Percentiles rank a stretch among this genome's conserved stretches.
phyloP scores from a whole-genome alignment of 2,888 invertebrate species.

The Chymomyza procnemis region DNA sequence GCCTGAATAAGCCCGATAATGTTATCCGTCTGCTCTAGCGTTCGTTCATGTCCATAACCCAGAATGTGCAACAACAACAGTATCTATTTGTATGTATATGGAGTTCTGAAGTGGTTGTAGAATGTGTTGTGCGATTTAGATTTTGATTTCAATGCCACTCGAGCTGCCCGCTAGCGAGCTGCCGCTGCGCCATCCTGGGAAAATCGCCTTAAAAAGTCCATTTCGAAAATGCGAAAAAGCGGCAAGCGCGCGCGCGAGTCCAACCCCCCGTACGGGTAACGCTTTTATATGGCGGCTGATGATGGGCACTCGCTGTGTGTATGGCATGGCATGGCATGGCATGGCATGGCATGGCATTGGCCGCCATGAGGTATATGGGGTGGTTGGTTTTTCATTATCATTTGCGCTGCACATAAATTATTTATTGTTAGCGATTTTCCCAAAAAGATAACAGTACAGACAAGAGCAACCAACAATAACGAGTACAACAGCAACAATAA shows the following conservation, averaged over 20 bases:
- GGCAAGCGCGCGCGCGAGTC: slow-evolving; percentile 29
- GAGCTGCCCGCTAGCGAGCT: slow-evolving; percentile 53
- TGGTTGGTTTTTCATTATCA: slow-evolving; percentile 6
- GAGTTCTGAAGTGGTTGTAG: slow-evolving; percentile 55
- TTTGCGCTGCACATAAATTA: slow-evolving; percentile 66
- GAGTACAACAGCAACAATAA: no score
- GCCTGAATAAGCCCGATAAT: slow-evolving; percentile 14
- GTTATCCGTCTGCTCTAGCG: slow-evolving; percentile 4
- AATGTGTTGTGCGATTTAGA: slow-evolving; percentile 56
- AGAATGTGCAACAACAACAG: background rate
- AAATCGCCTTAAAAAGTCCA: slow-evolving; percentile 72
- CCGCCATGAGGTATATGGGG: background rate
- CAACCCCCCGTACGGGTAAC: slow-evolving; percentile 41
- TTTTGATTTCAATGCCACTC: slow-evolving; percentile 72
- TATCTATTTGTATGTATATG: slow-evolving; percentile 1
- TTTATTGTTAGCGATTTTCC: slow-evolving; percentile 73
- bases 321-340: background rate
- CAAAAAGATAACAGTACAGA: slow-evolving; percentile 63
- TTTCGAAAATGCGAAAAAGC: slow-evolving; percentile 59
- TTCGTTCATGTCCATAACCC: slow-evolving; percentile 22
- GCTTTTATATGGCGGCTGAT: background rate
- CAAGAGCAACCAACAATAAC: no score
- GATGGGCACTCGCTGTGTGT: background rate
- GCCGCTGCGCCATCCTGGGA: slow-evolving; percentile 52
- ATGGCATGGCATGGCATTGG: background rate